A percentile compares a stretch with the other conserved stretches of the same genome.
phyloP scores from a whole-genome alignment of 2,888 invertebrate species.

The Ypsolopha sequella region DNA sequence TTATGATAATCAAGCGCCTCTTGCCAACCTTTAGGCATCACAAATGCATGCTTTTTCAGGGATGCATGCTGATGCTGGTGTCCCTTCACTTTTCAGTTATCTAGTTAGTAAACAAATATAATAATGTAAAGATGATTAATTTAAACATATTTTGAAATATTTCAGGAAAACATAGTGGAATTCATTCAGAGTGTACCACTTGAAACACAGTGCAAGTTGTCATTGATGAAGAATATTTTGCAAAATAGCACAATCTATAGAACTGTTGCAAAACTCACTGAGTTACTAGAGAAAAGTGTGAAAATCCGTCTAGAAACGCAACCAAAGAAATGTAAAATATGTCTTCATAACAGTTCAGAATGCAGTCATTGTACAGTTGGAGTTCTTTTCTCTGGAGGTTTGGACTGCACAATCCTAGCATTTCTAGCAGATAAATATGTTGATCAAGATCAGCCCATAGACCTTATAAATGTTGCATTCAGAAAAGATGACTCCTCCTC shows the following conservation, averaged over 20 bases:
- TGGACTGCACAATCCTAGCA: slow-evolving; percentile 95
- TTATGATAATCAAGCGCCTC: too few relatives aligned
- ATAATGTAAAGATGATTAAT: neutral
- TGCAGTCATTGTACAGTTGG: slow-evolving; percentile 79
- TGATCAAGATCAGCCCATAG: slow-evolving; percentile 77
- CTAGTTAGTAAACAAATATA: too few relatives aligned
- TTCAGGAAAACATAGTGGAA: slow-evolving; percentile 34
- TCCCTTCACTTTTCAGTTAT: too few relatives aligned
- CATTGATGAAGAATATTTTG: slow-evolving; percentile 48
- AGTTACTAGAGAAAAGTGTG: slow-evolving; percentile 71
- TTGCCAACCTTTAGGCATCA: too few relatives aligned
- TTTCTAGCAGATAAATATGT: slow-evolving; percentile 80
- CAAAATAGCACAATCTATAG: slow-evolving; percentile 33
- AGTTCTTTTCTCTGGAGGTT: slow-evolving; percentile 94
- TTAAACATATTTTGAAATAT: slow-evolving; percentile 9
- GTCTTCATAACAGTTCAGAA: slow-evolving; percentile 36
- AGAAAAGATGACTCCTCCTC: slow-evolving; percentile 53
- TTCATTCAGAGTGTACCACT: slow-evolving; percentile 28
- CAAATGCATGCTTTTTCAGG: too few relatives aligned
- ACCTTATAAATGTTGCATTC: slow-evolving; percentile 96
- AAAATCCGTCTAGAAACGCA: slow-evolving; percentile 71
- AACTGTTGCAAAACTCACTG: slow-evolving; percentile 55
- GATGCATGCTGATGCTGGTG: too few relatives aligned
- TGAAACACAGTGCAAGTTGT: slow-evolving; percentile 24
- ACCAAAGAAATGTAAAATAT: slow-evolving; percentile 73